Conservation (phyloP, 2,888 invertebrate species). For the Blastobasis adustella region DNA sequence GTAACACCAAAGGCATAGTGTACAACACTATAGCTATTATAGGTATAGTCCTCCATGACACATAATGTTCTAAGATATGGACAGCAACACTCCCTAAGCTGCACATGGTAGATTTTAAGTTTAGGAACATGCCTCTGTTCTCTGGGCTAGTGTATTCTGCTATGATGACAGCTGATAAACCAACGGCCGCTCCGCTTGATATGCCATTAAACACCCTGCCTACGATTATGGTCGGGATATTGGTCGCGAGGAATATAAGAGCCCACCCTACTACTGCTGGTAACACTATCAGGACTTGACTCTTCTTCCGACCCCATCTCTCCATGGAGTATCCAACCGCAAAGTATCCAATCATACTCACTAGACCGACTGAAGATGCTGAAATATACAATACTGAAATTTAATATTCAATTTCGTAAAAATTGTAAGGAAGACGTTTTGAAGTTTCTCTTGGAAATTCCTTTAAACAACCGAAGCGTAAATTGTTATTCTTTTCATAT, state of each 20-base stretch:
- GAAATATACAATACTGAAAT: background rate
- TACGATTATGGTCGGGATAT: conserved; percentile 19
- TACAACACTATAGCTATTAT: conserved; percentile 28
- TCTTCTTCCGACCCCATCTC: conserved; percentile 18
- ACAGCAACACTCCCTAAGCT: conserved; percentile 34
- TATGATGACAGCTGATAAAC: conserved; percentile 22
- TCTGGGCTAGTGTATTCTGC: conserved; percentile 25
- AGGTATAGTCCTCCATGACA: conserved; percentile 36
- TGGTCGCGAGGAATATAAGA: conserved; percentile 21
- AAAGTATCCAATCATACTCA: conserved; percentile 29
- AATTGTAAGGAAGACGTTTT: no score
- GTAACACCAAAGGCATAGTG: conserved; percentile 26
- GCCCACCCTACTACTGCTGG: conserved; percentile 21
- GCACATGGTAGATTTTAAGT: conserved; percentile 38
- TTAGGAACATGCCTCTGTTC: conserved; percentile 29
- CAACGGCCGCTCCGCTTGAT: conserved; percentile 16
- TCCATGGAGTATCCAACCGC: conserved; percentile 33
- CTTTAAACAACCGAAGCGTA: no score
- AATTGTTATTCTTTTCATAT: no score
- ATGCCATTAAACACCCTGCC: conserved; percentile 23
- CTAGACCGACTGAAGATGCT: conserved; percentile 32
- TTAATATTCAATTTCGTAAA: no score
- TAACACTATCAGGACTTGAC: conserved; percentile 41
- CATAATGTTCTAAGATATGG: conserved; percentile 30
- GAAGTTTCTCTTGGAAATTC: no score